Base-by-base conservation (phyloP, 2,113 vertebrate species). In the Vulpes lagopus region DNA sequence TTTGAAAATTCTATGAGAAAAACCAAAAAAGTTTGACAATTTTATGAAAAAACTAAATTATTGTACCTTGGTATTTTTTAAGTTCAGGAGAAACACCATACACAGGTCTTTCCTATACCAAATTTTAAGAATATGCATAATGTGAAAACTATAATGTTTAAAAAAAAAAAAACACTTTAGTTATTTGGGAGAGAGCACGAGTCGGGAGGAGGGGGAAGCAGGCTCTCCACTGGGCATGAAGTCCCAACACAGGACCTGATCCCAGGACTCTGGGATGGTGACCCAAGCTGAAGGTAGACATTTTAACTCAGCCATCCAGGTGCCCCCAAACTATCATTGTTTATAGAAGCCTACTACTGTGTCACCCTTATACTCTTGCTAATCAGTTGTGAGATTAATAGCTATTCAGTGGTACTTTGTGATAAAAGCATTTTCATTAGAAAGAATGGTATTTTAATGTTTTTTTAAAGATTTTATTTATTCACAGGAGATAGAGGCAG, bases 361-460 rank as follows among this genome's bases (percentile, higher is more conserved):
- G 20, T 60, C 19, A 62, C 49, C 43, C 76, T 88, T 69, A n/a
- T n/a, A 16, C 59, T 73, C 91, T 57, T 43, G 49, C 67, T 57
- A 43, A 91, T 43, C 51, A 91, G 30, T 76, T 84, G 35, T 78
- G 32, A 83, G 27, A 53, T 60, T 30, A 38, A 53, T 27, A 83
- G 35, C 62, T 89, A 30, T 57, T 65, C 20, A 35, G 22, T 57
- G 30, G 79, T 27, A 78, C 25, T 32, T 55, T 60, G 62, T 81
- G 35, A 88, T 64, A 38, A 89, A 94, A 83, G 43, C 15, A 89
- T 60, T 93, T 84, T 92, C 62, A 85, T 16, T 92, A 25, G 32
- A 76, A 88, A 67, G 27, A 76, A 92, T 51, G 55, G 27, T 73
- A 35, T n/a, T 90, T 85, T 74, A 81, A 43, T 43, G 43, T 43